Conservation (phyloP, 2,888 invertebrate species). For the Gortyna flavago region DNA sequence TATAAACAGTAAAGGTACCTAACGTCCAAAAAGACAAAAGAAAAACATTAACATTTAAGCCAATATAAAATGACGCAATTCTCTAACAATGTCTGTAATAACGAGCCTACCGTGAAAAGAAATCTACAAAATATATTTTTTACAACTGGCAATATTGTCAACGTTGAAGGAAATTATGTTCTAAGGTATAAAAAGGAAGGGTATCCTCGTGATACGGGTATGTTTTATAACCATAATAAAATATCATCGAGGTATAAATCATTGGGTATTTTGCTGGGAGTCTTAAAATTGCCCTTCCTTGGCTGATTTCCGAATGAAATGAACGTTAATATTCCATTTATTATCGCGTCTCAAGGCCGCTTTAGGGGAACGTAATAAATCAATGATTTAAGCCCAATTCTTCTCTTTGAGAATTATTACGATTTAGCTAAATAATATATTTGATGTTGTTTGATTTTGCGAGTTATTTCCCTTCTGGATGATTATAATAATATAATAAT, state of each 20-base stretch:
- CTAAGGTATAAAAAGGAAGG: constrained; percentile 77
- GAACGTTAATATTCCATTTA: constrained; percentile 68
- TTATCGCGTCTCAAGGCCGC: constrained; percentile 53
- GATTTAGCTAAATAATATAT: constrained; percentile 58
- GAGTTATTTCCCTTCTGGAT: constrained; percentile 33
- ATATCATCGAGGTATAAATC: constrained; percentile 84
- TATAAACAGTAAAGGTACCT: neutral
- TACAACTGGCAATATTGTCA: constrained; percentile 75
- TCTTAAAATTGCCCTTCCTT: constrained; percentile 75
- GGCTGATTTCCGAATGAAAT: constrained; percentile 75
- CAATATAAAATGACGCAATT: constrained; percentile 69
- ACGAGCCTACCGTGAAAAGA: constrained; percentile 66
- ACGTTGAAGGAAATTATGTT: constrained; percentile 76
- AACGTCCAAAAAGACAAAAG: constrained; percentile 4
- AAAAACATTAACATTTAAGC: constrained; percentile 43
- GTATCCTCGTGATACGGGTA: constrained; percentile 75
- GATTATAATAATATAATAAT: no score
- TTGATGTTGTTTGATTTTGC: constrained; percentile 55
- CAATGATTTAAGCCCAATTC: constrained; percentile 63
- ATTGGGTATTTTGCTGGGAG: constrained; percentile 75
- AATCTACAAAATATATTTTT: constrained; percentile 70
- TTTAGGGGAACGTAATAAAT: constrained; percentile 58
- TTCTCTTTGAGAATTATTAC: constrained; percentile 54
- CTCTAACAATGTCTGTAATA: constrained; percentile 63
- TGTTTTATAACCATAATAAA: constrained; percentile 85